A percentile compares a stretch with the other conserved stretches of the same genome.
phyloP scores from a whole-genome alignment of 2,797 vertebrate genomes.

The Otolemur crassicaudatus region DNA sequence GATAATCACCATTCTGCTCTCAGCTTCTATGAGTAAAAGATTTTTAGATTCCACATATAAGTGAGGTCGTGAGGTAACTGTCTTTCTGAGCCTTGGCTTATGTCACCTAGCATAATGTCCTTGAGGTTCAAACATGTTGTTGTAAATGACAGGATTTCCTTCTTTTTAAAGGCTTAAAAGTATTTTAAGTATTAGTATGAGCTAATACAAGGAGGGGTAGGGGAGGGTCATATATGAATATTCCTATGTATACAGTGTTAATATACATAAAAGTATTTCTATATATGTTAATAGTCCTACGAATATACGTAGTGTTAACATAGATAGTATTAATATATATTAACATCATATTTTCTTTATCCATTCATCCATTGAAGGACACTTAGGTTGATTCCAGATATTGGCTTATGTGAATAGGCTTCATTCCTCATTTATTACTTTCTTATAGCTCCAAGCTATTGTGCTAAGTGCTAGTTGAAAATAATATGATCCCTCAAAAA shows the following conservation, averaged over 20 bases:
- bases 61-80: not conserved
- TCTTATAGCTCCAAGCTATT: not conserved
- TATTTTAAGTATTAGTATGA: not conserved
- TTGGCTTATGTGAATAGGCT: not conserved
- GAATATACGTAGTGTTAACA: too few relatives aligned
- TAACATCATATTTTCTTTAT: not conserved
- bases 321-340: too few relatives aligned
- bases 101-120: not conserved
- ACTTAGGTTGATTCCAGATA: not conserved
- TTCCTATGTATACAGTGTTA: too few relatives aligned
- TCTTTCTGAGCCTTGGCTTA: not conserved
- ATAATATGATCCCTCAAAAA: not conserved
- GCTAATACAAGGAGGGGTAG: too few relatives aligned
- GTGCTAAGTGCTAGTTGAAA: not conserved
- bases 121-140: not conserved
- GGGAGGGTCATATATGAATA: too few relatives aligned
- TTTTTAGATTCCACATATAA: not conserved
- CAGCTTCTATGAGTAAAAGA: not conserved
- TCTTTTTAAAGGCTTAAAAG: not conserved
- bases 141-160: not conserved
- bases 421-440: not conserved
- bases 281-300: too few relatives aligned
- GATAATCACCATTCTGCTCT: not conserved
- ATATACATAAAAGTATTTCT: too few relatives aligned
- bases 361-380: not conserved